Percentiles rank a stretch among this genome's conserved stretches.
phyloP scores from a whole-genome alignment of 2,113 vertebrate species.

The Phrynosoma blainvillii region DNA sequence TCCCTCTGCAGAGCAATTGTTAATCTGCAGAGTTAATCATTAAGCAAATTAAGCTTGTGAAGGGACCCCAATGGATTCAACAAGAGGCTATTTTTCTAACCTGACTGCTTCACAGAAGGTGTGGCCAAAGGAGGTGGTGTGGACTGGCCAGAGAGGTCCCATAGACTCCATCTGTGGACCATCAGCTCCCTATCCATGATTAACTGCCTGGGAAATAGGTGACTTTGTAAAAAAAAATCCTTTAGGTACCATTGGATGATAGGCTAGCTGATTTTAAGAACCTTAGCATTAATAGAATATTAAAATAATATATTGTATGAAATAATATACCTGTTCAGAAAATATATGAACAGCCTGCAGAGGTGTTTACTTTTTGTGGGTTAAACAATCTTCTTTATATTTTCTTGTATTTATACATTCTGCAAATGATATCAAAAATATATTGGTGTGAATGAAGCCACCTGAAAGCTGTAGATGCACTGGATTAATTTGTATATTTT shows the following conservation, averaged over 20 bases:
- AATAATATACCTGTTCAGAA: conserved; percentile 52
- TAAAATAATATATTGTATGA: conserved; percentile 36
- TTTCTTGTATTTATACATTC: conserved; percentile 55
- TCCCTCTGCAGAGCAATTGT: too few relatives aligned
- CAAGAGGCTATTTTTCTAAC: background rate
- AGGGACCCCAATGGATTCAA: background rate
- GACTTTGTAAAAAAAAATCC: background rate
- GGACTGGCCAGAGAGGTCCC: background rate
- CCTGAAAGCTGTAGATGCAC: conserved; percentile 41
- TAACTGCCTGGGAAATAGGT: background rate
- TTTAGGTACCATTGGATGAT: background rate
- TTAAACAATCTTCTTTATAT: conserved; percentile 42
- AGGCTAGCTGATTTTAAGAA: background rate
- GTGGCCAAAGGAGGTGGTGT: background rate
- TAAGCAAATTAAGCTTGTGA: background rate
- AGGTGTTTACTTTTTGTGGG: conserved; percentile 48
- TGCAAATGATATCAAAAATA: conserved; percentile 50
- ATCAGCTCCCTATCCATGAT: background rate
- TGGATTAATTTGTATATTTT: conserved; percentile 47
- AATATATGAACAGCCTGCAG: conserved; percentile 33
- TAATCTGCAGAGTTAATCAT: too few relatives aligned
- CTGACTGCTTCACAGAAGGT: background rate
- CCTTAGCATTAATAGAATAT: conserved; percentile 38
- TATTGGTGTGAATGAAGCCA: conserved; percentile 33
- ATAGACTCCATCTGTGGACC: background rate